Evolutionary conservation across 1,140 invertebrate species (phyloP).

Genomic region (Chelonus insularis): DNA sequence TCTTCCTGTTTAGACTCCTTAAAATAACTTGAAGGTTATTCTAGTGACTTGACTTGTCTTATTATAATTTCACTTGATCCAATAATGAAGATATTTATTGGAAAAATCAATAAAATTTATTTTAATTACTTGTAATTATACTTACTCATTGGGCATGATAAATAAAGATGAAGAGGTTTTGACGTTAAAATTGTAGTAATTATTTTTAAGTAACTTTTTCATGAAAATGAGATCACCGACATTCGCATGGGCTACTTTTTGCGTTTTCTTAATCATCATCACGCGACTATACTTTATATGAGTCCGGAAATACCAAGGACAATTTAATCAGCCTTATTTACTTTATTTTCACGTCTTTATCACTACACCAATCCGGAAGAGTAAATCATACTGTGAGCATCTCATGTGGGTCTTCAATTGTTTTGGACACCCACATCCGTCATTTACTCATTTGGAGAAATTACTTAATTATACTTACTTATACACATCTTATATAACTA

Average conservation of each 20-base stretch:
- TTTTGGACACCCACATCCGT: slow-evolving; percentile 7
- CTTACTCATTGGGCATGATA: too few relatives aligned
- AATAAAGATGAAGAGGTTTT: too few relatives aligned
- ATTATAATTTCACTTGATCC: too few relatives aligned
- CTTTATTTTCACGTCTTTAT: background rate
- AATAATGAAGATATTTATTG: too few relatives aligned
- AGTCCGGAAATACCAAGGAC: slow-evolving; percentile 6
- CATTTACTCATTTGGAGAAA: too few relatives aligned
- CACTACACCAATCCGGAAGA: background rate
- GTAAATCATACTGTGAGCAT: background rate
- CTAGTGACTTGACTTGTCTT: too few relatives aligned
- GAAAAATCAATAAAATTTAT: too few relatives aligned
- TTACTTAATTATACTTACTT: too few relatives aligned
- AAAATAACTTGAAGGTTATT: too few relatives aligned
- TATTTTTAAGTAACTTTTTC: background rate
- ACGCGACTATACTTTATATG: background rate
- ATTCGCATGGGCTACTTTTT: slow-evolving; percentile 23
- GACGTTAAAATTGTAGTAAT: background rate
- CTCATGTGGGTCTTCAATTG: slow-evolving; percentile 1
- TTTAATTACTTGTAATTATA: too few relatives aligned
- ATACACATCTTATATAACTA: background rate
- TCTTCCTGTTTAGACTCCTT: too few relatives aligned
- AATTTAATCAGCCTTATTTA: slow-evolving; percentile 20
- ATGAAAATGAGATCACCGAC: slow-evolving; percentile 1
- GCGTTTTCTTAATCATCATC: background rate